phyloP scores from a whole-genome alignment of 92 coral and sea anemone species.

The Palythoa grandis region DNA sequence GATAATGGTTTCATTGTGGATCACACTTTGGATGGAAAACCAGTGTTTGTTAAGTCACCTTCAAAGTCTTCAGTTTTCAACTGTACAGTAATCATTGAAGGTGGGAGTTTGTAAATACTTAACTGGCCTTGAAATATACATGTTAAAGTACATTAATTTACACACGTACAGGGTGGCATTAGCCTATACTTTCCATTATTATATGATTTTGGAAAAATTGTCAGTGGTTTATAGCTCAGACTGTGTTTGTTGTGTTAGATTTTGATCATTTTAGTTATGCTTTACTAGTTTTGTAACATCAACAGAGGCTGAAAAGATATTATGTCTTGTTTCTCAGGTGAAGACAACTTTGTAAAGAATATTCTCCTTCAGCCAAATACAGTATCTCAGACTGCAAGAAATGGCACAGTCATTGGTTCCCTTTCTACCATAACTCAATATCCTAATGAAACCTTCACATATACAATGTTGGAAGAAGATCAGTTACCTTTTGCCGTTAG shows the following conservation, averaged over 20 bases:
- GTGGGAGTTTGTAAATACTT: constrained; percentile 36
- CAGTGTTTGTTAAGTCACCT: constrained; percentile 25
- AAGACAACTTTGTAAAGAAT: constrained; percentile 41
- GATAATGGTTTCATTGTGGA: constrained; percentile 76
- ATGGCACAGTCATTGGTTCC: constrained; percentile 61
- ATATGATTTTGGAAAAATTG: no score
- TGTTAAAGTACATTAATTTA: no score
- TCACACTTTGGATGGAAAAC: constrained; percentile 60
- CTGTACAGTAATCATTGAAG: constrained; percentile 69
- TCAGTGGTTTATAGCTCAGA: no score
- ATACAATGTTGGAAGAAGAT: constrained; percentile 51
- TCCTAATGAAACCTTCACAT: constrained; percentile 62
- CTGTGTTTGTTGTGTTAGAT: no score
- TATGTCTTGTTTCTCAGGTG: constrained; percentile 40
- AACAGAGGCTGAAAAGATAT: not conserved
- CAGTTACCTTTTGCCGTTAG: constrained; percentile 60
- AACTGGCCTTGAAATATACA: no score
- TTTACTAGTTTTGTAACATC: not conserved
- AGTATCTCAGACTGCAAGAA: constrained; percentile 63
- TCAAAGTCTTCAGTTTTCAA: constrained; percentile 64
- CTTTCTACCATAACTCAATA: constrained; percentile 54
- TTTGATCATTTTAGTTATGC: no score
- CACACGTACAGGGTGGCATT: no score
- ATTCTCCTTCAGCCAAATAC: constrained; percentile 64
- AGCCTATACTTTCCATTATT: no score